phyloP scores from a whole-genome alignment of 2,113 vertebrate species.

The Nanorana parkeri region DNA sequence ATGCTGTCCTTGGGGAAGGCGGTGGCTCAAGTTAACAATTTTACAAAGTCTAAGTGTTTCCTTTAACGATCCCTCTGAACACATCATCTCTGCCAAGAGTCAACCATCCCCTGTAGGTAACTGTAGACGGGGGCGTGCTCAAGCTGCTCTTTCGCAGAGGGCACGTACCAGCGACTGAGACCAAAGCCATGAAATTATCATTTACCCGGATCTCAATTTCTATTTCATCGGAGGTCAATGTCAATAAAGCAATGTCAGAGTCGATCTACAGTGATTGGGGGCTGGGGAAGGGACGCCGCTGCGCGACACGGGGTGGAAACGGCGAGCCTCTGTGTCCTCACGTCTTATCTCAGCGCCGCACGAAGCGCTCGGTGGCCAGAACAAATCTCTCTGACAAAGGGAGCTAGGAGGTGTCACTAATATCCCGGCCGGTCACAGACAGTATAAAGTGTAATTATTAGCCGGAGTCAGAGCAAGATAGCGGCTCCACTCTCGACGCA shows the following conservation, averaged over 20 bases:
- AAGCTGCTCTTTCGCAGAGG: background rate
- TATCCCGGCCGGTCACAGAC: background rate
- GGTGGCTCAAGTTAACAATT: too few species aligned
- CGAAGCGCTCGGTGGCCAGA: constrained; percentile 4
- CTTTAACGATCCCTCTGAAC: too few species aligned
- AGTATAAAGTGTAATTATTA: constrained; percentile 23
- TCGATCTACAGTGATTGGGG: constrained; percentile 15
- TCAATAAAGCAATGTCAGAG: constrained; percentile 48
- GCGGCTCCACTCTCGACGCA: background rate
- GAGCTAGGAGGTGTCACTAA: constrained; percentile 29
- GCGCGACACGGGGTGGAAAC: background rate
- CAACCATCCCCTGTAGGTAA: too few species aligned
- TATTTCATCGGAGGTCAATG: constrained; percentile 38
- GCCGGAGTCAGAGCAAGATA: constrained; percentile 18
- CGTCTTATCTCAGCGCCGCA: constrained; percentile 12
- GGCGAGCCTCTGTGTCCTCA: background rate
- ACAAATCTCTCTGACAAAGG: constrained; percentile 33
- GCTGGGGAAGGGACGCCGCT: background rate
- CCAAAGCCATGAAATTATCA: constrained; percentile 35
- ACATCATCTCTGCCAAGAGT: too few species aligned
- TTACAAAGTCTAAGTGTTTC: too few species aligned
- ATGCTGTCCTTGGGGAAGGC: too few species aligned
- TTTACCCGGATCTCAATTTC: constrained; percentile 19
- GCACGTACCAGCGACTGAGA: constrained; percentile 1
- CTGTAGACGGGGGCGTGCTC: too few species aligned